Evolutionary conservation across 2,113 vertebrate species (phyloP).

Genomic region (Microcebus jonahi): DNA sequence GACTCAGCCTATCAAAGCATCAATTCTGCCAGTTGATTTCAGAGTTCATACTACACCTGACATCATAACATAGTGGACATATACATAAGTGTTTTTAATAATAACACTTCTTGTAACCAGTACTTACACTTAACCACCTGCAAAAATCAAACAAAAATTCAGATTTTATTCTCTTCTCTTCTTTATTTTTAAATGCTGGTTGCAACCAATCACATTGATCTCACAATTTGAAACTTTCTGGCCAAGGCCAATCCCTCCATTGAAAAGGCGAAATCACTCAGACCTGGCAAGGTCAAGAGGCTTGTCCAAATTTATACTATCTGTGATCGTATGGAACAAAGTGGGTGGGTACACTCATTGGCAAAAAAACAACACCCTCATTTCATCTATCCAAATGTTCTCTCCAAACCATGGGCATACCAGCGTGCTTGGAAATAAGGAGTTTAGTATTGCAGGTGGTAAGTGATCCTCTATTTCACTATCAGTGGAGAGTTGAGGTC

Average conservation of each 20-base stretch:
- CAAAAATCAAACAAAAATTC: not conserved
- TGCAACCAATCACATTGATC: not conserved
- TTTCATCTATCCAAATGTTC: not conserved
- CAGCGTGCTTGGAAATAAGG: not conserved
- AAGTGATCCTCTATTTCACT: not conserved
- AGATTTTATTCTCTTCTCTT: not conserved
- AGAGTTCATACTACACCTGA: not conserved
- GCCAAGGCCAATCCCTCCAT: not conserved
- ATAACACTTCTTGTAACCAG: not conserved
- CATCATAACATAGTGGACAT: not conserved
- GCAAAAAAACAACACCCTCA: not conserved
- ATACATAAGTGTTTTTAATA: not conserved
- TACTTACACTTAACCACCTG: not conserved
- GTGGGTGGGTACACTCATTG: rapidly evolving
- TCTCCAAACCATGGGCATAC: not conserved
- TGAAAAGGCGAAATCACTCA: not conserved
- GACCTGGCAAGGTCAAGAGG: not conserved
- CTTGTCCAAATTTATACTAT: not conserved
- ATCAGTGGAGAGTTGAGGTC: not conserved
- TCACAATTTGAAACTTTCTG: not conserved
- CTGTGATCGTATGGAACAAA: not conserved
- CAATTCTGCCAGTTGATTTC: not conserved
- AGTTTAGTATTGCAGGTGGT: not conserved
- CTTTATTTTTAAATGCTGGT: not conserved
- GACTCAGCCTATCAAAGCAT: rapidly evolving